Evolutionary conservation across 2,888 invertebrate species (phyloP), one percentile per base, ranked within the genome.

Genomic region (Serrognathus titanus): DNA sequence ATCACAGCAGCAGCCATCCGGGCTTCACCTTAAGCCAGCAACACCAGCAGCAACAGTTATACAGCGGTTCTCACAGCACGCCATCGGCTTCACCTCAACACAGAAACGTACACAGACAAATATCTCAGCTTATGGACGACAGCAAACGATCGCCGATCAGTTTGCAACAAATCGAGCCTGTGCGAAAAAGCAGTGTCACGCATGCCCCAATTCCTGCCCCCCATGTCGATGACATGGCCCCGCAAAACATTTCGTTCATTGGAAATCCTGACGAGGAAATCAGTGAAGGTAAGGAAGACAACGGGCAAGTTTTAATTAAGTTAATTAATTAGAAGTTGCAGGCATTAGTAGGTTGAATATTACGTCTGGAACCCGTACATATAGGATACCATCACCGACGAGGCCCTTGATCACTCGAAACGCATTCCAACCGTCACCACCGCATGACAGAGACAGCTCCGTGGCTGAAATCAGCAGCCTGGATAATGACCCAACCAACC

Each of bases 171-270:
- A 75, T 83, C 47, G 78, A 74, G 48, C 62, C 65, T 60, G 79
- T 72, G 47, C 63, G 74, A 48, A 77, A 75, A 59, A 66, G 66
- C 50, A 75, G 74, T 61, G 68, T 77, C 9, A 76, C 71, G 46
- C 85, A 84, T 61, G 82, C 84, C 8, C 83, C 87, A 1, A 81
- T 86, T 47, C 85, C 87, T 43, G 83, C 85, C 10, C 87, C 86
- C 31, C 84, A 87, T 53, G 85, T 85, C 16, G 92, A 92, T 72
- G 92, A 92, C 72, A 94, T 94, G 93, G 93, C 92, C 69, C 94
- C 94, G 0, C 94, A 94, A 75, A 93, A 90, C 79, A 94, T 94
- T 70, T 94, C 93, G 53, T 94, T 94, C 72, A 93, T 94, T 66
- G 93, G 92, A 71, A 87, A 84, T 75, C 83, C 85, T 20, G 81